These are phyloP conservation scores for Selenia dentaria DNA, from an alignment of 2,888 invertebrate genomes.

Conservation along the genomic window DNA sequence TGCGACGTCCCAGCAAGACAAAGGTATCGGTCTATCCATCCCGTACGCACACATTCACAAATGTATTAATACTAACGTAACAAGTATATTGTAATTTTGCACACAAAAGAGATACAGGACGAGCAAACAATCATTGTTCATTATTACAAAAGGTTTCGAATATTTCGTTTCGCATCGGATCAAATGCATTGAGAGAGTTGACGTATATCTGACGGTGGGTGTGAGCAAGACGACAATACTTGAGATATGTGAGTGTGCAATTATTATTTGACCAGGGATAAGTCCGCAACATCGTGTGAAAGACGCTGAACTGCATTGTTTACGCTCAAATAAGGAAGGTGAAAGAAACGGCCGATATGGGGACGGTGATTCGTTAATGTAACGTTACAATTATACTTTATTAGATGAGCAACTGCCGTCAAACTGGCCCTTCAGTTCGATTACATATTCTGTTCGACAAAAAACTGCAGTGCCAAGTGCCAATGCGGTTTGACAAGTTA, in stretches of 20 bases:
- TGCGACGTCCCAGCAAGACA: conserved; percentile 82
- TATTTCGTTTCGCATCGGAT: conserved; percentile 82
- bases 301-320: conserved; percentile 79
- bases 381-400: conserved; percentile 68
- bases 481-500: no score
- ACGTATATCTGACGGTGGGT: conserved; percentile 63
- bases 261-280: conserved; percentile 84
- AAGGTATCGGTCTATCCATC: conserved; percentile 81
- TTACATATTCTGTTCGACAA: no score
- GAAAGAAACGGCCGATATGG: conserved; percentile 68
- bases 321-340: conserved; percentile 82
- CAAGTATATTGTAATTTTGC: conserved; percentile 84
- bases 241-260: conserved; percentile 72
- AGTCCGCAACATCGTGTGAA: conserved; percentile 82
- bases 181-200: conserved; percentile 76
- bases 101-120: conserved; percentile 82
- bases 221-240: conserved; percentile 59
- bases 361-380: conserved; percentile 65
- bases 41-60: conserved; percentile 73
- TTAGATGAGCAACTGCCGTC: conserved; percentile 55
- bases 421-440: no score
- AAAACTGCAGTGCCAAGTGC: no score
- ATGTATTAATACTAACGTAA: conserved; percentile 76
- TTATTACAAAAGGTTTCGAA: conserved; percentile 83
- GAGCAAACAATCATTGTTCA: conserved; percentile 84